Conservation (phyloP, 2,888 invertebrate genomes). For the Aphidius colemani region DNA sequence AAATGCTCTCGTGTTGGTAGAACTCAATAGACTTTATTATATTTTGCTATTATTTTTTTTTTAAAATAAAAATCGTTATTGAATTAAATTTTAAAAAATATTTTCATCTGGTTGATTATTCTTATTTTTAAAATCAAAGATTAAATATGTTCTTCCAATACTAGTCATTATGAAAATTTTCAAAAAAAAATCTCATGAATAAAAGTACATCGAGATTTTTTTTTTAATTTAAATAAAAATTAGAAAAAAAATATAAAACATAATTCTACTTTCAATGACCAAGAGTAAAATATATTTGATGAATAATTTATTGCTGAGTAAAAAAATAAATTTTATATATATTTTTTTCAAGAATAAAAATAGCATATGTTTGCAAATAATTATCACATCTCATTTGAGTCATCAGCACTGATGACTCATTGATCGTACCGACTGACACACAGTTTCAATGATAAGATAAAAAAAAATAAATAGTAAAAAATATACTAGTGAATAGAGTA, state of each 20-base stretch:
- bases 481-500: slow-evolving; percentile 23
- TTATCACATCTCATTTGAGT: slow-evolving; percentile 12
- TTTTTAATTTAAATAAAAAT: background rate
- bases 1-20: slow-evolving; percentile 40
- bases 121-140: slow-evolving; percentile 2
- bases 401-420: slow-evolving; percentile 26
- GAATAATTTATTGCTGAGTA: background rate
- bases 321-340: too few relatives aligned
- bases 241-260: too few relatives aligned
- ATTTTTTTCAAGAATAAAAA: too few relatives aligned
- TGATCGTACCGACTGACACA: too few relatives aligned
- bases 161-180: slow-evolving; percentile 8
- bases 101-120: background rate
- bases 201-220: background rate
- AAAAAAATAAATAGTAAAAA: slow-evolving; percentile 5
- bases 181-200: slow-evolving; percentile 18
- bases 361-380: background rate
- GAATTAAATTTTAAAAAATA: background rate
- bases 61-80: background rate
- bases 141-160: background rate
- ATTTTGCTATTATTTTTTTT: background rate
- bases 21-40: slow-evolving; percentile 1
- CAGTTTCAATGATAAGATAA: slow-evolving; percentile 8
- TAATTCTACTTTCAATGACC: slow-evolving; percentile 1
- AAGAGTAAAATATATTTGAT: background rate